Evolutionary conservation across 2,797 vertebrate genomes (phyloP).

Genomic region (Morelia viridis): DNA sequence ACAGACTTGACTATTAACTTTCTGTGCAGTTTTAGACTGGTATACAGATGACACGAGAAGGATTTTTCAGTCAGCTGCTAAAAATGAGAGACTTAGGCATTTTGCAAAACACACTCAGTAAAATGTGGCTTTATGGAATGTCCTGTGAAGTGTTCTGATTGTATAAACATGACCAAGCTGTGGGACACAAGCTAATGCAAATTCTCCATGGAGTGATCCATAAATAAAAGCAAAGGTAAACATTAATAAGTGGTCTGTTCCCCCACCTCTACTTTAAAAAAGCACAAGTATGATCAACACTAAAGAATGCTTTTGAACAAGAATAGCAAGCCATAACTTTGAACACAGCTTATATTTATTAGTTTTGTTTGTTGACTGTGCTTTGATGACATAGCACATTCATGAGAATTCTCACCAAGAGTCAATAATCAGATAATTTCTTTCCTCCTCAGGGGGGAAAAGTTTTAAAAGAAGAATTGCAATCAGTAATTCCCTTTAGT

Average conservation of each 20-base stretch:
- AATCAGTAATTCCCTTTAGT: not conserved
- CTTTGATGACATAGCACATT: not conserved
- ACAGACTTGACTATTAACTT: conserved; percentile 17
- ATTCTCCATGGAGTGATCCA: conserved; percentile 73
- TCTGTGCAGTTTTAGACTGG: not conserved
- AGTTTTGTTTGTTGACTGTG: conserved; percentile 33
- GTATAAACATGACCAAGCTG: conserved; percentile 73
- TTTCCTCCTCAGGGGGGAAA: not conserved
- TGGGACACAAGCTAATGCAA: conserved; percentile 72
- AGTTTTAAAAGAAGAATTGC: not conserved
- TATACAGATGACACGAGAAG: not conserved
- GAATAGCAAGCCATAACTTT: conserved; percentile 46
- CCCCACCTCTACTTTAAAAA: conserved; percentile 40
- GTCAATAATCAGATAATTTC: conserved; percentile 14
- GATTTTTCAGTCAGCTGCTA: conserved; percentile 26
- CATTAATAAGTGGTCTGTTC: conserved; percentile 68
- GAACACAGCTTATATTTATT: conserved; percentile 23
- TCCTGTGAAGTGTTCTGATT: conserved; percentile 62
- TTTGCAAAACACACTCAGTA: conserved; percentile 32
- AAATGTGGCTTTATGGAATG: conserved; percentile 57
- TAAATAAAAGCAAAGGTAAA: conserved; percentile 75
- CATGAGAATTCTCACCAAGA: conserved; percentile 4
- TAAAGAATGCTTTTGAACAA: conserved; percentile 56
- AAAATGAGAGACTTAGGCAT: conserved; percentile 18
- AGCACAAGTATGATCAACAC: conserved; percentile 58